These are phyloP conservation scores for Rotaria magnacalcarata DNA, from an alignment of 2,888 invertebrate species.

Conservation along the genomic window DNA sequence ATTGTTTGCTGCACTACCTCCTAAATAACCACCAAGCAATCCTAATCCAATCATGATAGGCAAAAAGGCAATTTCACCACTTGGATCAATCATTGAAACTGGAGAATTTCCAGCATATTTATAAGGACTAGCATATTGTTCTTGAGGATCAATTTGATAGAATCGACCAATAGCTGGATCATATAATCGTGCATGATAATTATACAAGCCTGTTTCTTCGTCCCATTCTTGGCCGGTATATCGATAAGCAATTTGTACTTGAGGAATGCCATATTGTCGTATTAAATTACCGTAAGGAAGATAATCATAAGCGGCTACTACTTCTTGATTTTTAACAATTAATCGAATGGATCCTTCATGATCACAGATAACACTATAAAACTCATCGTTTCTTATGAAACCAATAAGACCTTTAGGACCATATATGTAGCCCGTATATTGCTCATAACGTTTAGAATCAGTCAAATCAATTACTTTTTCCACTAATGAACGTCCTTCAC, in stretches of 20 bases:
- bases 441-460: neutral
- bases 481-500: slow-evolving; percentile 36
- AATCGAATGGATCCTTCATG: slow-evolving; percentile 39
- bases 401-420: slow-evolving; percentile 40
- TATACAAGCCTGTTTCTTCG: slow-evolving; percentile 40
- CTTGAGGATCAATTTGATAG: slow-evolving; percentile 40
- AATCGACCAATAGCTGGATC: slow-evolving; percentile 42
- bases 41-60: slow-evolving; percentile 1
- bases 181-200: slow-evolving; percentile 41
- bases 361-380: slow-evolving; percentile 38
- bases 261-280: slow-evolving; percentile 3
- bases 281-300: slow-evolving; percentile 41
- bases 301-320: slow-evolving; percentile 43
- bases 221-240: slow-evolving; percentile 44
- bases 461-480: slow-evolving; percentile 37
- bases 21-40: slow-evolving; percentile 40
- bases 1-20: slow-evolving; percentile 17
- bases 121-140: slow-evolving; percentile 38
- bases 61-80: slow-evolving; percentile 36
- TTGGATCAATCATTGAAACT: slow-evolving; percentile 40
- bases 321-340: slow-evolving; percentile 33
- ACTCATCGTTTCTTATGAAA: slow-evolving; percentile 36
- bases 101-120: slow-evolving; percentile 43
- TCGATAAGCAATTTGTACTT: slow-evolving; percentile 35
- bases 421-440: slow-evolving; percentile 36